Conservation (phyloP, 2,113 vertebrate genomes). For the Thunnus maccoyii region DNA sequence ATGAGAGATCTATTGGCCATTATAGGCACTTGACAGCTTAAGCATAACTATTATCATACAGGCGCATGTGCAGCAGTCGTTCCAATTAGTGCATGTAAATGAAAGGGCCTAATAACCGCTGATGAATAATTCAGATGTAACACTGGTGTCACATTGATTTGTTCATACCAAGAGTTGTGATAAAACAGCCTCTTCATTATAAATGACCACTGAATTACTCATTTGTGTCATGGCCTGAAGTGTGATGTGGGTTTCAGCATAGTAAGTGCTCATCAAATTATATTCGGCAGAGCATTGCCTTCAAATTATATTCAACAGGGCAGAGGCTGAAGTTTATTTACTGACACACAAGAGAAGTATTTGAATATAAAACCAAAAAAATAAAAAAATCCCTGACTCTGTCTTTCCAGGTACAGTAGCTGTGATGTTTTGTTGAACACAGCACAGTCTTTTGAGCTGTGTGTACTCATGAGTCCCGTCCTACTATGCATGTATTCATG, state of each 20-base stretch:
- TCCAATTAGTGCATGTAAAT: constrained; percentile 80
- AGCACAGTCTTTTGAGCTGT: constrained; percentile 38
- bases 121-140: constrained; percentile 77
- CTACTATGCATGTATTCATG: constrained; percentile 27
- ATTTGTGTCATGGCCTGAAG: constrained; percentile 70
- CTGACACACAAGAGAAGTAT: constrained; percentile 56
- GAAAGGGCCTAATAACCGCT: constrained; percentile 66
- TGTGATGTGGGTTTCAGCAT: constrained; percentile 60
- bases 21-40: constrained; percentile 69
- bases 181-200: constrained; percentile 70
- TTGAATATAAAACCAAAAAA: constrained; percentile 63
- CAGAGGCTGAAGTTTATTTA: constrained; percentile 64
- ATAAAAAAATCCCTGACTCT: constrained; percentile 41
- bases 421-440: constrained; percentile 50
- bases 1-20: constrained; percentile 48
- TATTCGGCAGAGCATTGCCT: constrained; percentile 52
- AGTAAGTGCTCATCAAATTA: constrained; percentile 65
- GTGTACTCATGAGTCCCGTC: constrained; percentile 29
- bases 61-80: constrained; percentile 45
- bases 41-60: constrained; percentile 68
- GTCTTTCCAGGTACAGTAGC: constrained; percentile 34
- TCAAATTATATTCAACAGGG: constrained; percentile 65
- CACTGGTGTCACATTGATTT: constrained; percentile 74
- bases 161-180: constrained; percentile 68
- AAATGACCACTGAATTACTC: constrained; percentile 67